Evolutionary conservation across 2,888 invertebrate species (phyloP), one percentile per base, ranked within the genome.

Genomic region (Microplitis manilae): DNA sequence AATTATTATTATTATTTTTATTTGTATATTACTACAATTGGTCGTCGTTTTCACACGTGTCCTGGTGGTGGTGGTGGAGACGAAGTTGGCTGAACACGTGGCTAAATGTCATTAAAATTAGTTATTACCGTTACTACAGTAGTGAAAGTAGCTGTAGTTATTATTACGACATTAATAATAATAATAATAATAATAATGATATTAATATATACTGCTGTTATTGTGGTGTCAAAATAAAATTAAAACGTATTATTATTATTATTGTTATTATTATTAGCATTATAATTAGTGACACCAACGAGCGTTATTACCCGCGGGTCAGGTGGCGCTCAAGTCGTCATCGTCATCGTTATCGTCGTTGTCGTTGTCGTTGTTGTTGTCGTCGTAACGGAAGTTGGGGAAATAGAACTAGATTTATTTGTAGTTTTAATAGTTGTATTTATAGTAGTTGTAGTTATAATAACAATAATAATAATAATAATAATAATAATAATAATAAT

Each of bases 1-100:
- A 20, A 68, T 77, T 20, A 77, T 61, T n/a, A 73, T 77, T 39
- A 77, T 62, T 41, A 69, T 69, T 59, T 64, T 77, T 40, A 69
- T 69, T 7, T 64, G 50, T 39, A 68, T 50, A 50, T 50, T 50
- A 50, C 50, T 13, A 13, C 8, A 50, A 50, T 13, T 50, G 50
- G 50, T 50, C 50, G 13, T 50, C 50, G 9, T 50, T 50, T 8
- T 50, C 13, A 50, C 50, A 50, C 13, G 50, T 50, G 50, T 50
- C 50, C 50, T 50, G 50, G 50, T 50, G 50, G 50, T 50, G 50
- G 50, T 50, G 9, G 50, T 50, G 9, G 50, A 50, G 50, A 50
- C 8, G 50, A 50, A 50, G 50, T 50, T 50, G 50, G 50, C 13
- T 50, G 50, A 50, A 50, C 50, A 50, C 50, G 50, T 50, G 50